phyloP scores from a whole-genome alignment of 2,113 vertebrate genomes.

The Benthochromis sp. region DNA sequence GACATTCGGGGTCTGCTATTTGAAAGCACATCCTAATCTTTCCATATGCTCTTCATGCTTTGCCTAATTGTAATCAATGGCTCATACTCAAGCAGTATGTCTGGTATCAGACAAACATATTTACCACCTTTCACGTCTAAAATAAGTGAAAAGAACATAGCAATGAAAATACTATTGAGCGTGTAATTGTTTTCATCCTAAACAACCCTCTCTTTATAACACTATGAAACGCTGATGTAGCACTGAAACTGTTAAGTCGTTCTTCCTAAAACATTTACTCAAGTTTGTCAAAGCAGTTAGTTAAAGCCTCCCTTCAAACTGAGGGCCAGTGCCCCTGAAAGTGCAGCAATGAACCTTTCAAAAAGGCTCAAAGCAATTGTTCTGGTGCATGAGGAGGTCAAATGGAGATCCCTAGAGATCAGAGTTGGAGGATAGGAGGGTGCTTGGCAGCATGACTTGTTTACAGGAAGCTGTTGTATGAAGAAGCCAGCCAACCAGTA shows the following conservation, averaged over 20 bases:
- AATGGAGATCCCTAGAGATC: constrained; percentile 44
- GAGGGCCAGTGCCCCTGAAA: constrained; percentile 36
- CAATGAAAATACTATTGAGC: neutral
- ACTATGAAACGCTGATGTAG: neutral
- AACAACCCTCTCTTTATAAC: neutral
- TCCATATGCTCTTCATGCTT: neutral
- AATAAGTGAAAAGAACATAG: neutral
- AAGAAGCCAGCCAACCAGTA: constrained; percentile 55
- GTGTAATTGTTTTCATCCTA: neutral
- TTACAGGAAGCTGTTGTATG: constrained; percentile 74
- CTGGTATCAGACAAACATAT: neutral
- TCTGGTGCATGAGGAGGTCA: constrained; percentile 52
- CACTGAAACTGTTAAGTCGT: neutral
- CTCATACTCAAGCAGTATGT: neutral
- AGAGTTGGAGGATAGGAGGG: constrained; percentile 62
- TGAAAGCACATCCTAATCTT: neutral
- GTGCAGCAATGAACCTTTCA: constrained; percentile 9
- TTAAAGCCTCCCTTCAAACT: constrained; percentile 24
- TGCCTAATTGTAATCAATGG: neutral
- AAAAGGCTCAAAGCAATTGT: constrained; percentile 25
- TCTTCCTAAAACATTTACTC: constrained; percentile 7
- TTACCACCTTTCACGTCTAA: neutral
- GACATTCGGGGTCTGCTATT: neutral
- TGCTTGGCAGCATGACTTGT: constrained; percentile 55
- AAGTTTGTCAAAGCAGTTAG: constrained; percentile 10